Evolutionary conservation across 2,113 vertebrate genomes (phyloP).

Genomic region (Dipodomys ordii): DNA sequence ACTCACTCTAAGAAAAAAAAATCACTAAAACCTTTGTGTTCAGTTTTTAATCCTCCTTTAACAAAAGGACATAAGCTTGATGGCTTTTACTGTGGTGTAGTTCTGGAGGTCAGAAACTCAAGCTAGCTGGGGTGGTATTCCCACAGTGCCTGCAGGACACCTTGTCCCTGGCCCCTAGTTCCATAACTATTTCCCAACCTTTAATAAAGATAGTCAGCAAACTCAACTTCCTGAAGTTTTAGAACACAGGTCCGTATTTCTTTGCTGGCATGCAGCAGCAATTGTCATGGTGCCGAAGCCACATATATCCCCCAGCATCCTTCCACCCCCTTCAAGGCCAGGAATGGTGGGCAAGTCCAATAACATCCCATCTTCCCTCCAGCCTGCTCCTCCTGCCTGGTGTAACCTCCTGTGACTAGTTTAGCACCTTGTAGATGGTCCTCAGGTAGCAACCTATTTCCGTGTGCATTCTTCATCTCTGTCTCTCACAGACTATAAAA

Average conservation of each 20-base stretch:
- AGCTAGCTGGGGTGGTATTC: not conserved
- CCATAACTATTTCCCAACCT: not conserved
- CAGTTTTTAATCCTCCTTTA: not conserved
- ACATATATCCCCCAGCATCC: fast-evolving
- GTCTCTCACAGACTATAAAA: not conserved
- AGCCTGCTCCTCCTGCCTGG: fast-evolving
- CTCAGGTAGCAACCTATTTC: not conserved
- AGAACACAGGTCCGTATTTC: too few relatives aligned
- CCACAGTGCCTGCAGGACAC: not conserved
- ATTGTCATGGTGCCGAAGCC: not conserved
- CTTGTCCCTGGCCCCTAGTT: fast-evolving
- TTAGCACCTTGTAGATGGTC: too few relatives aligned
- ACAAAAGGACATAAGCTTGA: not conserved
- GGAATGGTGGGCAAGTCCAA: not conserved
- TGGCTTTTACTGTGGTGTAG: not conserved
- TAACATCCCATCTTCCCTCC: not conserved
- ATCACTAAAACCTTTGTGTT: not conserved
- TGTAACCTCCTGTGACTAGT: too few relatives aligned
- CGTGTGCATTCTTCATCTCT: not conserved
- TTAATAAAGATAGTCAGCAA: not conserved
- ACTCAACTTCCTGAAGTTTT: not conserved
- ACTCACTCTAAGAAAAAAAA: not conserved
- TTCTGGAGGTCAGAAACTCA: not conserved
- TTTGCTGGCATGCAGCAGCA: too few relatives aligned
- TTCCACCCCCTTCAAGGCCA: not conserved